phyloP scores from a whole-genome alignment of 2,888 invertebrate genomes.

The Iphiclides podalirius region DNA sequence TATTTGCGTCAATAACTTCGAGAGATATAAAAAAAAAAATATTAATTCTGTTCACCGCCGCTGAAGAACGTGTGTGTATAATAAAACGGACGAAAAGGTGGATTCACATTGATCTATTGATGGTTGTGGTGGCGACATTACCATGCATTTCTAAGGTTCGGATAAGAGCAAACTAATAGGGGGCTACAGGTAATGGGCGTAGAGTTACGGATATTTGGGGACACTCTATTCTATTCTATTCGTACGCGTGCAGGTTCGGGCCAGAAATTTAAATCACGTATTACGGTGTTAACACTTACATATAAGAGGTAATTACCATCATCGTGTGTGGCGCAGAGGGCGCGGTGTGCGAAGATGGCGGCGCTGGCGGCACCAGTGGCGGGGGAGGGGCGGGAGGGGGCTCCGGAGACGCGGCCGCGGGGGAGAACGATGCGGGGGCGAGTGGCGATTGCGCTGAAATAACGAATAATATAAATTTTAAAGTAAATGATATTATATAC shows the following conservation, averaged over 20 bases:
- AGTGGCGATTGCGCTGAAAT: conserved; percentile 78
- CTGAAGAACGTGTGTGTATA: no score
- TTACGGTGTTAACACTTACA: conserved; percentile 80
- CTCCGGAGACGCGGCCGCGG: conserved; percentile 79
- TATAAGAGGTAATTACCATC: conserved; percentile 81
- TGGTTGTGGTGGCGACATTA: no score
- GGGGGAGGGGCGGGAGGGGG: conserved; percentile 81
- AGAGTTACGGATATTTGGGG: not conserved
- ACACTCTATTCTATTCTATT: conserved; percentile 22
- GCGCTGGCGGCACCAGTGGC: conserved; percentile 57
- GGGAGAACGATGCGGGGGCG: conserved; percentile 80
- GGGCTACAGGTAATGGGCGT: not conserved
- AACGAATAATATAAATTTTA: no score
- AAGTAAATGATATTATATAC: no score
- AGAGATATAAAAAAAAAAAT: no score
- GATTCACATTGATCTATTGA: no score
- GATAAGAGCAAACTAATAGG: not conserved
- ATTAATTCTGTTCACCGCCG: no score
- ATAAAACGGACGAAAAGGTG: no score
- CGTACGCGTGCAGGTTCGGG: conserved; percentile 62
- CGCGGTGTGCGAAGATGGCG: conserved; percentile 56
- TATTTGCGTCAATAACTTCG: no score
- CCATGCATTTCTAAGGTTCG: conserved; percentile 21
- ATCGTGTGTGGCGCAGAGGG: conserved; percentile 73
- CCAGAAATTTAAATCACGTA: conserved; percentile 71